Evolutionary conservation across 2,797 vertebrate genomes (phyloP).

Genomic region (Parauchenoglanis ngamensis): DNA sequence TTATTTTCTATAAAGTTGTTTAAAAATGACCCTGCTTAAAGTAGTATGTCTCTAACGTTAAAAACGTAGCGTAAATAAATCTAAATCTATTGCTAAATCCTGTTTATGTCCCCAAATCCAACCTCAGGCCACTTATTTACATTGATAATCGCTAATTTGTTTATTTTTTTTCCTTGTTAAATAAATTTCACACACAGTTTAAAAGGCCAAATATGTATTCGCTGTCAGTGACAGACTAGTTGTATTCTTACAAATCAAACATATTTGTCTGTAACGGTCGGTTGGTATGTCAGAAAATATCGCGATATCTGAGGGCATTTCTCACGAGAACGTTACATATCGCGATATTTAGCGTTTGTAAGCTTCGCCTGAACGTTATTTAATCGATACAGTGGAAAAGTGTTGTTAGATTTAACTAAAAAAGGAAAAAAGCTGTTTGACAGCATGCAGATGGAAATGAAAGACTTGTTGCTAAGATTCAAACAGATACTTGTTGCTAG

Average conservation of each 20-base stretch:
- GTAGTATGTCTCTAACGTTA: not conserved
- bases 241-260: not conserved
- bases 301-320: not conserved
- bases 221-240: not conserved
- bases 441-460: not conserved
- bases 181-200: not conserved
- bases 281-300: not conserved
- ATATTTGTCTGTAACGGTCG: not conserved
- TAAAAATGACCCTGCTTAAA: not conserved
- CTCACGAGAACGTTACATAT: not conserved
- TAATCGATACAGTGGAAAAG: not conserved
- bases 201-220: not conserved
- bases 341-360: not conserved
- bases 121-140: not conserved
- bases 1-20: not conserved
- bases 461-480: not conserved
- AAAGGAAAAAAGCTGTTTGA: not conserved
- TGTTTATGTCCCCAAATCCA: not conserved
- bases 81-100: not conserved
- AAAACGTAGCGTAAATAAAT: too few relatives aligned
- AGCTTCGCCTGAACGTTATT: not conserved
- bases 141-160: not conserved
- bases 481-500: not conserved
- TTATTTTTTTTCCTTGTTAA: not conserved
- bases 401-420: not conserved